Evolutionary conservation across 2,888 invertebrate genomes (phyloP).

Genomic region (Eumacrocentrus americanus): DNA sequence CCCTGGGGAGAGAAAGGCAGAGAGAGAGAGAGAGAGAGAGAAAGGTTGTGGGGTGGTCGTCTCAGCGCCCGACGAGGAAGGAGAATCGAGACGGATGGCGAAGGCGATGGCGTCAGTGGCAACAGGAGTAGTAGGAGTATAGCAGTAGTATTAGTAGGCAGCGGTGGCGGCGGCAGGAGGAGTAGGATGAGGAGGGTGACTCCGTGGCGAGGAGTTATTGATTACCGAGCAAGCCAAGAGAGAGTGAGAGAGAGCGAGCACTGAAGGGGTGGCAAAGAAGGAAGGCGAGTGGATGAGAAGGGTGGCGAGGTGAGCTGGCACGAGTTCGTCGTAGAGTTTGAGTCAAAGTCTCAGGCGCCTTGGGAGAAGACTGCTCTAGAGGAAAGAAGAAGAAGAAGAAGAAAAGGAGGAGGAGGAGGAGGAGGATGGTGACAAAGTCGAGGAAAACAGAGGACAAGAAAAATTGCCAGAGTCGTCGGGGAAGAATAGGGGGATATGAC

Average conservation of each 20-base stretch:
- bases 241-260: constrained; percentile 10
- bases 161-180: constrained; percentile 4
- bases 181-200: constrained; percentile 30
- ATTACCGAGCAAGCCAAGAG: constrained; percentile 46
- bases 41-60: constrained; percentile 16
- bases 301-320: constrained; percentile 20
- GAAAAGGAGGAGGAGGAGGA: not conserved
- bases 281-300: not conserved
- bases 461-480: constrained; percentile 19
- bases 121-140: constrained; percentile 7
- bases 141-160: constrained; percentile 11
- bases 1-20: constrained; percentile 4
- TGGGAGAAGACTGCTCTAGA: not conserved
- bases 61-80: too few relatives aligned
- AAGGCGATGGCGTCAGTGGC: constrained; percentile 25
- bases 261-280: not conserved
- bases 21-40: constrained; percentile 8
- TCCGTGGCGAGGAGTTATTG: constrained; percentile 58
- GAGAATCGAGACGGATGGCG: constrained; percentile 24
- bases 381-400: not conserved
- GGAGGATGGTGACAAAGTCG: constrained; percentile 12
- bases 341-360: constrained; percentile 22
- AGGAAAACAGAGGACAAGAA: constrained; percentile 13
- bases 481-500: not conserved
- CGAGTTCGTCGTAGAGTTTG: constrained; percentile 26